Evolutionary conservation across 2,888 invertebrate species (phyloP).

Genomic region (Globia sparganii): DNA sequence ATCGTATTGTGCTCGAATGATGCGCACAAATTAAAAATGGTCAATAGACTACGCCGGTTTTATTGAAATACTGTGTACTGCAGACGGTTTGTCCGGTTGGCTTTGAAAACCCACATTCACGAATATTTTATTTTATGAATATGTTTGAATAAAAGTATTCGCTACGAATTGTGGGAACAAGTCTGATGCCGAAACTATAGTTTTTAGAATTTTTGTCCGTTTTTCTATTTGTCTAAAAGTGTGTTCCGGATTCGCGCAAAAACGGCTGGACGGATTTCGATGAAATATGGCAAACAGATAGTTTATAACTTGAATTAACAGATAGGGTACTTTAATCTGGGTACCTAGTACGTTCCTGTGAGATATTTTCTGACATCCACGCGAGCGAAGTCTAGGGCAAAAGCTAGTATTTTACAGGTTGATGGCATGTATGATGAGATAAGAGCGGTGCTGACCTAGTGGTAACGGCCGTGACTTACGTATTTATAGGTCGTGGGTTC

Average conservation of each 20-base stretch:
- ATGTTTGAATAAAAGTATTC: not conserved
- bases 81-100: not conserved
- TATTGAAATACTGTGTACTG: slow-evolving; percentile 12
- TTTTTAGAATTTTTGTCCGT: not conserved
- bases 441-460: no score
- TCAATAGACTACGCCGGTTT: slow-evolving; percentile 13
- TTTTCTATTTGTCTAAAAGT: not conserved
- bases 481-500: no score
- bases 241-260: not conserved
- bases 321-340: not conserved
- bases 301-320: not conserved
- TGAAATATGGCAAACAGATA: not conserved
- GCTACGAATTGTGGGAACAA: not conserved
- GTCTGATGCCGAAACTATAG: not conserved
- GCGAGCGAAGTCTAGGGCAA: no score
- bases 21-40: slow-evolving; percentile 35
- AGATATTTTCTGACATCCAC: no score
- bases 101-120: not conserved
- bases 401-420: no score
- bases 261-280: not conserved
- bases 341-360: no score
- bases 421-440: not conserved
- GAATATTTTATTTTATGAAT: not conserved
- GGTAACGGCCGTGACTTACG: no score
- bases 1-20: slow-evolving; percentile 10